These are phyloP conservation scores for Alloplasta piceator DNA, from an alignment of 2,888 invertebrate species.

Conservation along the genomic window DNA sequence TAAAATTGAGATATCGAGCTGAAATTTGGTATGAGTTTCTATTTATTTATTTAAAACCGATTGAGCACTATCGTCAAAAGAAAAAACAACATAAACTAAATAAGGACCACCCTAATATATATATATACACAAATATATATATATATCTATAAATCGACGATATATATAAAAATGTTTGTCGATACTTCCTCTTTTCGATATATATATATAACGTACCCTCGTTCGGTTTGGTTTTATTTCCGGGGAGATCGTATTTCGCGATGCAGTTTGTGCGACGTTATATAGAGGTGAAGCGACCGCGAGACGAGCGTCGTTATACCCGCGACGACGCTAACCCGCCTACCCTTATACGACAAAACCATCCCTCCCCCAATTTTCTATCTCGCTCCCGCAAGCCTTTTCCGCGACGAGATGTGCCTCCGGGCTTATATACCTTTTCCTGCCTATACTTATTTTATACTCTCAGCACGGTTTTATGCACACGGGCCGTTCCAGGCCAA, in stretches of 20 bases:
- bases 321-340: constrained; percentile 15
- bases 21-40: no score
- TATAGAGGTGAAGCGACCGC: constrained; percentile 4
- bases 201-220: constrained; percentile 10
- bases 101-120: no score
- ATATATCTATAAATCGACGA: neutral
- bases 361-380: neutral
- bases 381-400: neutral
- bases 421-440: neutral
- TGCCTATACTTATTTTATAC: neutral
- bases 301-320: constrained; percentile 34
- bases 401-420: neutral
- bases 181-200: constrained; percentile 28
- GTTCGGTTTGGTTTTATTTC: constrained; percentile 52
- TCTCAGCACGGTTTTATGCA: neutral
- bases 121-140: no score
- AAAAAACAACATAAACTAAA: no score
- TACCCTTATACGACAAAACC: constrained; percentile 19
- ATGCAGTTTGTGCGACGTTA: constrained; percentile 19
- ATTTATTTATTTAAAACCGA: no score
- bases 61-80: no score
- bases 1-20: no score
- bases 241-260: constrained; percentile 17
- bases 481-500: neutral
- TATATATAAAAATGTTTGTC: neutral